Conservation (phyloP, 2,888 invertebrate genomes). For the Stegana nigrithorax region DNA sequence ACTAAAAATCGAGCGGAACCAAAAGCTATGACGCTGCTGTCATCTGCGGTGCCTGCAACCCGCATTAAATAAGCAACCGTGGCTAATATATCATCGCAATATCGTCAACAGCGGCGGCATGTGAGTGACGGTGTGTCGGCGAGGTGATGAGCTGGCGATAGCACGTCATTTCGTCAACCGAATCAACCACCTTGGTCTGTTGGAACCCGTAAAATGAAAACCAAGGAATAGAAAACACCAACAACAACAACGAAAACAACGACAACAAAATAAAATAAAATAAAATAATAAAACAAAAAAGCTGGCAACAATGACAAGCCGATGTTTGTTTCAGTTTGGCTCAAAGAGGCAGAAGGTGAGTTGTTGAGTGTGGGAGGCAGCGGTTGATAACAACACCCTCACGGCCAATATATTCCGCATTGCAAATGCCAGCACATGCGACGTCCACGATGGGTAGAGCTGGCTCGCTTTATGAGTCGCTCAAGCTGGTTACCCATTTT, state of each 20-base stretch:
- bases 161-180: conserved; percentile 15
- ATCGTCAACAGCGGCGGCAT: too few relatives aligned
- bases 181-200: conserved; percentile 16
- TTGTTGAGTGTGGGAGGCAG: background rate
- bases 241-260: conserved; percentile 36
- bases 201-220: conserved; percentile 13
- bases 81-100: background rate
- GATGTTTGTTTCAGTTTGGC: conserved; percentile 23
- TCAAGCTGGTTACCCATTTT: background rate
- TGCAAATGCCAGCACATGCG: conserved; percentile 25
- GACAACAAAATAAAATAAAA: conserved; percentile 32
- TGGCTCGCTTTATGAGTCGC: background rate
- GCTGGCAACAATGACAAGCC: conserved; percentile 8
- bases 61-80: background rate
- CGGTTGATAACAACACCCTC: conserved; percentile 54
- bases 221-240: conserved; percentile 34
- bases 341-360: conserved; percentile 33
- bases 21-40: background rate
- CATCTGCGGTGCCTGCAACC: background rate
- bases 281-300: conserved; percentile 27
- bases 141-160: too few relatives aligned
- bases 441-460: conserved; percentile 3
- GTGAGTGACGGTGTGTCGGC: too few relatives aligned
- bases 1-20: too few relatives aligned
- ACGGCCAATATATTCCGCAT: conserved; percentile 49